Evolutionary conservation across 2,888 invertebrate genomes (phyloP), one percentile per base, ranked within the genome.

Genomic region (Pycnomerus fuliginosus): DNA sequence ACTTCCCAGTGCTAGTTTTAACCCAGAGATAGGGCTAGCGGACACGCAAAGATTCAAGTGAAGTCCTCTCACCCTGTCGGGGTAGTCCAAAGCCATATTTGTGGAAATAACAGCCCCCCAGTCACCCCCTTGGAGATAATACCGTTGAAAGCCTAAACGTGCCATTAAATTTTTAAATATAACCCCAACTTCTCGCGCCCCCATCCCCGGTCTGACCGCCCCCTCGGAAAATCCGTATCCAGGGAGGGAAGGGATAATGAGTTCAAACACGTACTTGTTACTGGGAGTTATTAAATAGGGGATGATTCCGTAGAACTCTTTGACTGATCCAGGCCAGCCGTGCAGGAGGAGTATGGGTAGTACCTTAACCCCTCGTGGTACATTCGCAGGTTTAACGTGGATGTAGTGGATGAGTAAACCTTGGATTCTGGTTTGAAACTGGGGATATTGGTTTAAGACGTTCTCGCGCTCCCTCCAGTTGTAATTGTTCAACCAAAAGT

Each of bases 271-370:
- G 50, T 83, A 82, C 50, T 80, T 72, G 0, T 70, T 58, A 28
- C 73, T 70, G 0, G 74, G 74, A 0, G 77, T 81, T 1, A 66
- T 68, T 5, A 90, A 72, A 23, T 79, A 62, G 0, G 88, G 87
- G 30, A 90, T 82, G 0, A 88, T 69, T 33, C 83, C 82, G 60
- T 86, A 85, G 70, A 91, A 93, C 71, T 94, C 93, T 11, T 83
- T 74, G 1, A 91, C 77, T 0, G 89, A 90, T 1, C 92, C 90
- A 0, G 93, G 92, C 93, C 93, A 94, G 22, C 94, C 94, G 64
- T 94, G 93, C 8, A 87, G 69, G 23, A 94, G 56, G 1, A 90
- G 69, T 0, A 90, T 61, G 0, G 90, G 87, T 0, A 85, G 50
- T 0, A 80, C 75, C 58, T 76, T 64, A 1, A 62, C 22, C 2